Evolutionary conservation across 2,113 vertebrate species (phyloP).

Genomic region (rat (Rattus norvegicus)): GRCr8 NC_086036.1:79508501-79509000

Average conservation of each 20-base stretch:
- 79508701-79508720: neutral
- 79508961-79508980: too few relatives aligned
- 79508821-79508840: neutral
- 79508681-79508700: too few relatives aligned
- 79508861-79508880: neutral
- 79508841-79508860: too few relatives aligned
- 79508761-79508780: too few relatives aligned
- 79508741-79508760: neutral
- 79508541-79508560: neutral
- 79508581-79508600: neutral
- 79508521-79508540: too few relatives aligned
- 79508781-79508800: too few relatives aligned
- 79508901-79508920: neutral
- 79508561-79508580: too few relatives aligned
- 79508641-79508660: neutral
- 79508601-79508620: rapidly evolving
- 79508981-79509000: neutral
- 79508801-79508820: neutral
- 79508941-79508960: neutral
- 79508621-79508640: too few relatives aligned
- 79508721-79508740: neutral
- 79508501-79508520: neutral
- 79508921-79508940: neutral
- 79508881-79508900: neutral
- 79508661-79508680: too few relatives aligned